Conservation (phyloP, 2,888 invertebrate genomes). For the Dermolepida albohirtum region DNA sequence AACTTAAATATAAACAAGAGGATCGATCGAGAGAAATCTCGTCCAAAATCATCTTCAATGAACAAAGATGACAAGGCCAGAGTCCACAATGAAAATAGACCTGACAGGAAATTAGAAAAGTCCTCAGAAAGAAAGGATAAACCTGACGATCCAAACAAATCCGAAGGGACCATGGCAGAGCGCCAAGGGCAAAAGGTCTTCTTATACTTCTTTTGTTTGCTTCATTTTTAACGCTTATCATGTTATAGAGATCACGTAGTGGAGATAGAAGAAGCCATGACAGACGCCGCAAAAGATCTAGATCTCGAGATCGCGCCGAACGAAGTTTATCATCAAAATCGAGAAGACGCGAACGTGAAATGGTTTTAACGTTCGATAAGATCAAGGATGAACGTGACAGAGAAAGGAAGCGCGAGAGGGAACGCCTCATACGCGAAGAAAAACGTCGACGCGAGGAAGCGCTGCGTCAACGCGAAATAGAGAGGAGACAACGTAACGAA, state of each 20-base stretch:
- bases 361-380: slow-evolving; percentile 80
- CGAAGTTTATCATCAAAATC: slow-evolving; percentile 46
- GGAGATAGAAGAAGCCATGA: slow-evolving; percentile 53
- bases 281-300: slow-evolving; percentile 45
- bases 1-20: slow-evolving; percentile 48
- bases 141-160: slow-evolving; percentile 40
- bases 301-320: slow-evolving; percentile 58
- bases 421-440: slow-evolving; percentile 82
- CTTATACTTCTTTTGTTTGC: background rate
- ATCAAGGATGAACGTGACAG: slow-evolving; percentile 84
- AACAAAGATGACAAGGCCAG: slow-evolving; percentile 41
- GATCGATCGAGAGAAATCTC: slow-evolving; percentile 39
- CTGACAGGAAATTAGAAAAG: slow-evolving; percentile 40
- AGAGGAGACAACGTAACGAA: slow-evolving; percentile 86
- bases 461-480: slow-evolving; percentile 81
- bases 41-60: slow-evolving; percentile 13
- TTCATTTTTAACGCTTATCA: background rate
- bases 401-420: slow-evolving; percentile 80
- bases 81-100: slow-evolving; percentile 40
- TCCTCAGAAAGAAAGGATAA: slow-evolving; percentile 44
- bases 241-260: slow-evolving; percentile 58
- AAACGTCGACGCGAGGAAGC: slow-evolving; percentile 85
- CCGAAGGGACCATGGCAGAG: slow-evolving; percentile 14
- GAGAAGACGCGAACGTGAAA: slow-evolving; percentile 69
- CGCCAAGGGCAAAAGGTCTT: slow-evolving; percentile 1